Evolutionary conservation across 2,797 vertebrate genomes (phyloP).

Genomic region (Diplodus puntazzo): DNA sequence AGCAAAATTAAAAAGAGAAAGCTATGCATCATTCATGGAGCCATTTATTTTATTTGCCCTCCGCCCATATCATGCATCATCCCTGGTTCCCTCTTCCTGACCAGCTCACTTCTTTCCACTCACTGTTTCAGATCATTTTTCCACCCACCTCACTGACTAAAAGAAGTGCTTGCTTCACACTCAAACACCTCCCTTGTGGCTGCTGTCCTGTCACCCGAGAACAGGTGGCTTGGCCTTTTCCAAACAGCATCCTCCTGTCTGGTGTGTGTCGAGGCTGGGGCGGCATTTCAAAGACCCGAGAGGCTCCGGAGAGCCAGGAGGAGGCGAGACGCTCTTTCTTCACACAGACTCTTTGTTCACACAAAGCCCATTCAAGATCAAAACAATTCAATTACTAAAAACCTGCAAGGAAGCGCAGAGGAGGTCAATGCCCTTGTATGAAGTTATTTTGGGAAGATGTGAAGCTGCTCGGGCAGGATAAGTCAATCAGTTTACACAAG

Average conservation of each 20-base stretch:
- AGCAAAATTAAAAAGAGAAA: slow-evolving; percentile 42
- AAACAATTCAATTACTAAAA: slow-evolving; percentile 68
- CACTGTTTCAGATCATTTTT: neutral
- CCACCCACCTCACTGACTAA: neutral
- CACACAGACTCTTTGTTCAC: slow-evolving; percentile 44
- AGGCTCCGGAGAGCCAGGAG: slow-evolving; percentile 30
- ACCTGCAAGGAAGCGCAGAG: slow-evolving; percentile 9
- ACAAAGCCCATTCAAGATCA: slow-evolving; percentile 50
- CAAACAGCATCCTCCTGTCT: slow-evolving; percentile 45
- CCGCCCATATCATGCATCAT: slow-evolving; percentile 24
- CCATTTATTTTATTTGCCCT: slow-evolving; percentile 48
- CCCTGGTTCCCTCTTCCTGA: slow-evolving; percentile 7
- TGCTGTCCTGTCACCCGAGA: slow-evolving; percentile 4
- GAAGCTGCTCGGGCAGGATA: slow-evolving; percentile 17
- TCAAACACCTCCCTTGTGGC: slow-evolving; percentile 2
- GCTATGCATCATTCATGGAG: slow-evolving; percentile 65
- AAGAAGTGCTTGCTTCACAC: slow-evolving; percentile 1
- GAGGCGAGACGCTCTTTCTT: slow-evolving; percentile 32
- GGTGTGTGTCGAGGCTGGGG: slow-evolving; percentile 11
- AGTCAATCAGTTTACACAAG: slow-evolving; percentile 21
- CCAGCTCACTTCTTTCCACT: slow-evolving; percentile 20
- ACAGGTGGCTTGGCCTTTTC: slow-evolving; percentile 46
- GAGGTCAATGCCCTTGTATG: slow-evolving; percentile 22
- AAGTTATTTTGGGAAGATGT: slow-evolving; percentile 30
- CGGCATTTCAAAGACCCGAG: slow-evolving; percentile 59